Evolutionary conservation across 2,797 vertebrate species (phyloP).

Genomic region (Nannoperca australis): DNA sequence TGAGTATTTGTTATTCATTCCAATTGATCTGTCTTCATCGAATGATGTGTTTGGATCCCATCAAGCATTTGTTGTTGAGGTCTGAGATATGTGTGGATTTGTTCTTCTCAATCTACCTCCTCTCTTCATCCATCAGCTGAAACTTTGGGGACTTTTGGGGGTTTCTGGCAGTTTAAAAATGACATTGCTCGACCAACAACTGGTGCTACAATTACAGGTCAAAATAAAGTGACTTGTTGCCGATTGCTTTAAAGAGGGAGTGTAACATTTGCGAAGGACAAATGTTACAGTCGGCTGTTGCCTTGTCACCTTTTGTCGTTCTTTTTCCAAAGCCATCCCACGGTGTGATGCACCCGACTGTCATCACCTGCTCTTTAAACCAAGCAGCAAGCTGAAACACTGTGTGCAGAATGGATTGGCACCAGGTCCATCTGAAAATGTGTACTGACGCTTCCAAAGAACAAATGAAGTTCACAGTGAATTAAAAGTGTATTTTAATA

Average conservation of each 20-base stretch:
- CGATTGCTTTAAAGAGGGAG: conserved; percentile 5
- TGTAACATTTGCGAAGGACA: conserved; percentile 40
- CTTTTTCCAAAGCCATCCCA: conserved; percentile 47
- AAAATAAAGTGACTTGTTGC: conserved; percentile 37
- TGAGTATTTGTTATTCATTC: not conserved
- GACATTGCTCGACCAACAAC: conserved; percentile 14
- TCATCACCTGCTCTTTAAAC: conserved; percentile 58
- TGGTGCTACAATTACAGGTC: conserved; percentile 36
- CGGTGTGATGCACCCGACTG: conserved; percentile 54
- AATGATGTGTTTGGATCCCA: not conserved
- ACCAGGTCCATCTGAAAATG: conserved; percentile 14
- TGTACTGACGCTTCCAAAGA: not conserved
- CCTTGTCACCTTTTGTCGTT: conserved; percentile 49
- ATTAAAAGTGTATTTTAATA: conserved; percentile 2
- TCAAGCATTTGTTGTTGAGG: not conserved
- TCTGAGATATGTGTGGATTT: not conserved
- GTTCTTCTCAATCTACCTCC: not conserved
- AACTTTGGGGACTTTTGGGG: conserved; percentile 9
- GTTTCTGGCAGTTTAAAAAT: conserved; percentile 31
- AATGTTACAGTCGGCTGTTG: conserved; percentile 47
- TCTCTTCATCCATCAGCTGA: conserved; percentile 15
- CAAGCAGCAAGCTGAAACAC: conserved; percentile 21
- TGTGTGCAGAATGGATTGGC: not conserved
- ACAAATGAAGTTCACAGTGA: not conserved
- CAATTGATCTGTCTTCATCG: conserved; percentile 4